Conservation (phyloP, 2,113 vertebrate genomes). For the Megatriorchis doriae region DNA sequence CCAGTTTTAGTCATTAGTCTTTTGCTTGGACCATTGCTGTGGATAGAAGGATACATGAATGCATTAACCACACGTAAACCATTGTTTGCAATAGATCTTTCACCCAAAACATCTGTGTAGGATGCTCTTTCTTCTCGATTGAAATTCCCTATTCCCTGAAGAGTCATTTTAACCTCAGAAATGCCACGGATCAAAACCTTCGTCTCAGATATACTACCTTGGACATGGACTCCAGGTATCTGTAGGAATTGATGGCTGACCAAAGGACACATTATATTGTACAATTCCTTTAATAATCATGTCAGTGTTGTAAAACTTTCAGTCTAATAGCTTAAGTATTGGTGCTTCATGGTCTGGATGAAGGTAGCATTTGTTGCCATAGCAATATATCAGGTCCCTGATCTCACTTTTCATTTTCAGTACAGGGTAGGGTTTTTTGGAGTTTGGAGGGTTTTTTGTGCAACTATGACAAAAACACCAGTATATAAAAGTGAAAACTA, state of each 20-base stretch:
- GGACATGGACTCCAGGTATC: not conserved
- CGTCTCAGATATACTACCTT: not conserved
- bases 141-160: not conserved
- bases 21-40: not conserved
- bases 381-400: not conserved
- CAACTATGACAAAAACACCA: not conserved
- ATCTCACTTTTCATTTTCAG: not conserved
- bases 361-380: not conserved
- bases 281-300: not conserved
- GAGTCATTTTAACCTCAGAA: not conserved
- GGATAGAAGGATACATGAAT: not conserved
- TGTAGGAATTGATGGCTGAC: not conserved
- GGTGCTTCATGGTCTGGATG: not conserved
- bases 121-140: not conserved
- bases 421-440: not conserved
- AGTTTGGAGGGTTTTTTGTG: not conserved
- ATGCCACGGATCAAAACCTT: not conserved
- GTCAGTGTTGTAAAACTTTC: not conserved
- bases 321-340: not conserved
- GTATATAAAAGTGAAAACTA: not conserved
- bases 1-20: not conserved
- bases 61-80: not conserved
- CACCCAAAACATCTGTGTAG: not conserved
- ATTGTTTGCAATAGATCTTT: not conserved
- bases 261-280: not conserved